These are phyloP conservation scores for Colostygia pectinataria DNA, from an alignment of 2,888 invertebrate species.

Conservation along the genomic window DNA sequence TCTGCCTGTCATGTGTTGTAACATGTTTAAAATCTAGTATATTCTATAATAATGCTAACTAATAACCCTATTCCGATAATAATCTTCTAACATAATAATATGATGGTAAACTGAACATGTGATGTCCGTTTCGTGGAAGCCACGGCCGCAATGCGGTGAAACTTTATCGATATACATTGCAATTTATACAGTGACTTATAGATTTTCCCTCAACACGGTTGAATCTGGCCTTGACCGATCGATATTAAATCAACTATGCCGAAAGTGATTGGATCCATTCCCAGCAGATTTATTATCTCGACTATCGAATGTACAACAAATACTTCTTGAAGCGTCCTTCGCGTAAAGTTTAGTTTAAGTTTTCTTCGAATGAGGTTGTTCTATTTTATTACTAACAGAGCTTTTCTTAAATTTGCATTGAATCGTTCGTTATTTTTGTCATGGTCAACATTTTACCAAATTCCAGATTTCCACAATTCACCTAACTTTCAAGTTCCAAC, in stretches of 20 bases:
- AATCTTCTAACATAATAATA: conserved; percentile 16
- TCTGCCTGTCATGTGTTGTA: too few species aligned
- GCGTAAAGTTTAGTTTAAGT: not conserved
- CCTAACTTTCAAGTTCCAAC: too few species aligned
- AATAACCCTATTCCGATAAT: conserved; percentile 19
- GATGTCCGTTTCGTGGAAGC: conserved; percentile 29
- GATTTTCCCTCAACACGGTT: conserved; percentile 4
- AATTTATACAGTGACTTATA: conserved; percentile 8
- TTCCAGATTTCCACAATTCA: too few species aligned
- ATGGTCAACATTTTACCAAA: too few species aligned
- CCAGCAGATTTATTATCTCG: not conserved
- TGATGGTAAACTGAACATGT: conserved; percentile 28
- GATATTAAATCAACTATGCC: conserved; percentile 10
- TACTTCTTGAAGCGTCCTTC: not conserved
- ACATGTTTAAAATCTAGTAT: conserved; percentile 5
- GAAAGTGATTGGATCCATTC: conserved; percentile 1
- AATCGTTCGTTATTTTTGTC: too few species aligned
- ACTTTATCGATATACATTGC: conserved; percentile 8
- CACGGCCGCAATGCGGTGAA: conserved; percentile 36
- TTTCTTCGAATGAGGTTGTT: not conserved
- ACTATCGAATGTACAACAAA: too few species aligned
- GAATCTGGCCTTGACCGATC: conserved; percentile 8
- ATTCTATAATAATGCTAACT: not conserved
- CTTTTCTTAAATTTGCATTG: too few species aligned
- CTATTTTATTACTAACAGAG: not conserved